Percentiles rank a stretch among this genome's conserved stretches.
These are phyloP conservation scores for Ganaspis sp. DNA, from an alignment of 1,140 invertebrate species.

Conservation along the genomic window DNA sequence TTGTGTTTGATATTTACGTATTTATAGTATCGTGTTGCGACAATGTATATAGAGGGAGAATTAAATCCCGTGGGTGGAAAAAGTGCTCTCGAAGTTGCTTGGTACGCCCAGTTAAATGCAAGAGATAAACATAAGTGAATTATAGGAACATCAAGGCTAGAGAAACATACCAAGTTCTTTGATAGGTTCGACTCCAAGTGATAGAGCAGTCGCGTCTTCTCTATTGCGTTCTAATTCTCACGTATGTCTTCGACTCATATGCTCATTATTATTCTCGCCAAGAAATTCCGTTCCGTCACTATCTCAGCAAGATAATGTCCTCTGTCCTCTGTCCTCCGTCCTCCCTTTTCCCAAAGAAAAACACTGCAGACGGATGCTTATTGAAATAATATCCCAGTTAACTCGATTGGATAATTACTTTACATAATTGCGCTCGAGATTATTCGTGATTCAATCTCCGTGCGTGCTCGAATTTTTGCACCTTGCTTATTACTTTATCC, in stretches of 20 bases:
- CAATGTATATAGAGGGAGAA: background rate
- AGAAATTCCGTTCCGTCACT: constrained; percentile 26
- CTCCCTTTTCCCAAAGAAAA: constrained; percentile 27
- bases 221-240: constrained; percentile 24
- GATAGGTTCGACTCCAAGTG: background rate
- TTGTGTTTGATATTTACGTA: background rate
- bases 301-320: constrained; percentile 20
- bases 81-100: too few species aligned
- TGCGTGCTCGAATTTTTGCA: too few species aligned
- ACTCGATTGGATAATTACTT: constrained; percentile 22
- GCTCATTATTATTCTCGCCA: constrained; percentile 15
- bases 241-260: constrained; percentile 18
- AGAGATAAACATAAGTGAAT: background rate
- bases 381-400: background rate
- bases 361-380: background rate
- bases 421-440: constrained; percentile 10
- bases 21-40: background rate
- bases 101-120: constrained; percentile 1
- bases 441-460: background rate
- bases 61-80: constrained; percentile 7
- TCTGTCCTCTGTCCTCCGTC: constrained; percentile 13
- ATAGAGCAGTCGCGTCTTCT: constrained; percentile 16
- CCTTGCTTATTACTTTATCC: too few species aligned
- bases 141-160: background rate
- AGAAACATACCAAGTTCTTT: background rate